Evolutionary conservation across 1,140 invertebrate genomes (phyloP).

Genomic region (Microplitis mediator): DNA sequence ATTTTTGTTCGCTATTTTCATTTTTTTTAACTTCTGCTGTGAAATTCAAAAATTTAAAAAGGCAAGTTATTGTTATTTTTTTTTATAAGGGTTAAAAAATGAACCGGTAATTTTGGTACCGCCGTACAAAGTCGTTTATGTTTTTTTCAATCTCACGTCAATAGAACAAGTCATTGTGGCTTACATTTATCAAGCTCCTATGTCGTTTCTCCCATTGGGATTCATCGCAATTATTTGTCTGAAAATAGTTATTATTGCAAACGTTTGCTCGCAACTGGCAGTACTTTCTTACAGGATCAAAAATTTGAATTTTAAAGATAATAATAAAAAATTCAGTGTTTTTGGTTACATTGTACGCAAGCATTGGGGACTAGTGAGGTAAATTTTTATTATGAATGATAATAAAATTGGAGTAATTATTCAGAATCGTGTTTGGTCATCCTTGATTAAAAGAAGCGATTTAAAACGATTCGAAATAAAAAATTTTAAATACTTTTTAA

Average conservation of each 20-base stretch:
- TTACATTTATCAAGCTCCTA: background rate
- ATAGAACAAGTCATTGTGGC: background rate
- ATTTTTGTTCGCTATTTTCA: too few species aligned
- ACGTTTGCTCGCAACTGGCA: constrained; percentile 6
- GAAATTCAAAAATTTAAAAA: too few species aligned
- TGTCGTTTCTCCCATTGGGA: background rate
- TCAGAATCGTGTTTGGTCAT: too few species aligned
- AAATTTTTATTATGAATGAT: too few species aligned
- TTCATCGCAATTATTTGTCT: background rate
- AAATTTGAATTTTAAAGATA: background rate
- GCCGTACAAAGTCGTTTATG: background rate
- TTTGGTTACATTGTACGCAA: background rate
- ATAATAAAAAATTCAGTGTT: background rate
- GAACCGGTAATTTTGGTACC: background rate
- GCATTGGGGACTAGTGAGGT: too few species aligned
- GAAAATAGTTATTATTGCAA: background rate
- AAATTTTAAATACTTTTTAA: too few species aligned
- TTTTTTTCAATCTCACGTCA: background rate
- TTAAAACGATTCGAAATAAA: too few species aligned
- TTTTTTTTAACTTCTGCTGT: too few species aligned
- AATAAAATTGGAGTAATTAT: too few species aligned
- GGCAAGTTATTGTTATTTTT: too few species aligned
- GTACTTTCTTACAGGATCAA: background rate
- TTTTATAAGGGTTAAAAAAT: background rate
- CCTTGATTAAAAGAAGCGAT: too few species aligned